A percentile compares a stretch with the other conserved stretches of the same genome.
Evolutionary conservation across 2,113 vertebrate species (phyloP).

Genomic region (Ciconia maguari): DNA sequence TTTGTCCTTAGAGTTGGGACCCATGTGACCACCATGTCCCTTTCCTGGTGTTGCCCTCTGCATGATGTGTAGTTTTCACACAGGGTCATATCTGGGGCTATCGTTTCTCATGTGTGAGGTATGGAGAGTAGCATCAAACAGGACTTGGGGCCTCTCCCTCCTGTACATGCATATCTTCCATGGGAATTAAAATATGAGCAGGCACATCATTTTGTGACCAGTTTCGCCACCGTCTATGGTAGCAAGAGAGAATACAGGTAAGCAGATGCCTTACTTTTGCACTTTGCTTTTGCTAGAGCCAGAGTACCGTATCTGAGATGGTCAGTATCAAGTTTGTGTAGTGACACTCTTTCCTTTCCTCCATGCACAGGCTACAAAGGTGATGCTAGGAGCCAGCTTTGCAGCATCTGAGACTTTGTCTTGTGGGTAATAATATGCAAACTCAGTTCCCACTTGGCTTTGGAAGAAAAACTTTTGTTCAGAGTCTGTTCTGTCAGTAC

Average conservation of each 20-base stretch:
- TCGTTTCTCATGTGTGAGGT: rapidly evolving
- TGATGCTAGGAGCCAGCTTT: neutral
- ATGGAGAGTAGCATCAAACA: neutral
- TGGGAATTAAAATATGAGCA: neutral
- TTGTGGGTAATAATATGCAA: neutral
- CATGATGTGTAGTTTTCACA: neutral
- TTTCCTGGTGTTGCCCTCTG: neutral
- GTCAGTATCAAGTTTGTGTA: neutral
- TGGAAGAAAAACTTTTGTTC: neutral
- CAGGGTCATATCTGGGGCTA: neutral
- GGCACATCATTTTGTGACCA: neutral
- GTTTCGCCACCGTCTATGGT: neutral
- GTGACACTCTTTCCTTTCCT: neutral
- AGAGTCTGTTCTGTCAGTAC: neutral
- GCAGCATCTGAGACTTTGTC: neutral
- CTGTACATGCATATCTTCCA: rapidly evolving
- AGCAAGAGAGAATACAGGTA: neutral
- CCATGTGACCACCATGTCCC: too few relatives aligned
- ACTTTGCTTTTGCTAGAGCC: neutral
- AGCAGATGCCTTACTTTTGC: neutral
- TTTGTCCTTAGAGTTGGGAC: too few relatives aligned
- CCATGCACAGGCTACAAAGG: neutral
- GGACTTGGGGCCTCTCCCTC: neutral
- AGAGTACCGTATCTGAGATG: neutral
- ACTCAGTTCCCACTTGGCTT: neutral